Conservation (phyloP, 2,888 invertebrate genomes). For the Resseliella maxima region DNA sequence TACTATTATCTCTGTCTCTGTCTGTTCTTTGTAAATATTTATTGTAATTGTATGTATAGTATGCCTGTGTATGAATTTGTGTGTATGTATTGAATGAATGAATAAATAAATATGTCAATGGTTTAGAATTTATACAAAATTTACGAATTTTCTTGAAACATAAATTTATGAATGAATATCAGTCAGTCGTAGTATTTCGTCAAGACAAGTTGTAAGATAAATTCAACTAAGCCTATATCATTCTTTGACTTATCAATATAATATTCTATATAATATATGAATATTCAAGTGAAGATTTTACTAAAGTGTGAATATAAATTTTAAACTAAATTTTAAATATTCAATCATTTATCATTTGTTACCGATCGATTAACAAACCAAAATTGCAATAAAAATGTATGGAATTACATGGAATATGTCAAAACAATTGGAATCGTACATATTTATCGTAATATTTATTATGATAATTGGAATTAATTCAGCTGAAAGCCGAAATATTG, state of each 20-base stretch:
- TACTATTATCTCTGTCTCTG: no score
- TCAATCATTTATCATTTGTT: background rate
- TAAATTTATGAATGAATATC: conserved; percentile 35
- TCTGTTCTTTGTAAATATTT: no score
- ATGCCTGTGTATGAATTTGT: background rate
- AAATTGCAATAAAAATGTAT: background rate
- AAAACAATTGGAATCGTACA: background rate
- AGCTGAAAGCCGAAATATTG: background rate
- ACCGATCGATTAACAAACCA: background rate
- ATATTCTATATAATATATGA: no score
- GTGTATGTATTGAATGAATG: background rate
- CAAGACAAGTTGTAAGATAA: background rate
- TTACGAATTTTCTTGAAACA: background rate
- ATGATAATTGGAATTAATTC: background rate
- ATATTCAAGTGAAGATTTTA: no score
- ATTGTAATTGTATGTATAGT: background rate
- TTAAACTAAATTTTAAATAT: background rate
- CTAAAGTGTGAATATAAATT: background rate
- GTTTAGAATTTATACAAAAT: background rate
- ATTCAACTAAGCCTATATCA: no score
- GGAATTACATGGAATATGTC: background rate
- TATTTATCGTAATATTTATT: background rate
- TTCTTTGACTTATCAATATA: no score
- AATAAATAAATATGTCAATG: background rate
- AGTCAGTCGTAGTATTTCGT: background rate